These are phyloP conservation scores for Strongylocentrotus purpuratus DNA, from an alignment of 35 echinoderm and acorn worm species.

Conservation along the genomic window DNA sequence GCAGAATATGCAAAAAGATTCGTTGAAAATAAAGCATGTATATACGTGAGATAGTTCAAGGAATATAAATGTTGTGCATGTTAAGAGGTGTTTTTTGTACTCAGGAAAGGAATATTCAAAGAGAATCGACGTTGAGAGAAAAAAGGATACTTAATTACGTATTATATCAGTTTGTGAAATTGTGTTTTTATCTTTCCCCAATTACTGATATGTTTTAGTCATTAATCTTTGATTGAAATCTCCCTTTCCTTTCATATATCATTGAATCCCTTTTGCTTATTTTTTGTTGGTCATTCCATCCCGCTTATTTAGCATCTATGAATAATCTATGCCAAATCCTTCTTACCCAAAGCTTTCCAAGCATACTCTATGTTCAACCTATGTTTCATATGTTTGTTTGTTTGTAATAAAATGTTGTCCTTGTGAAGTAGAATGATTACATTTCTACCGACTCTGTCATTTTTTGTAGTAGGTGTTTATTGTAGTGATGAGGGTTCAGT, in stretches of 20 bases:
- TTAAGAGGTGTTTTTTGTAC: slow-evolving; percentile 37
- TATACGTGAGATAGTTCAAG: background rate
- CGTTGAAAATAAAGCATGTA: background rate
- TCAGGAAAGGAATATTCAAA: slow-evolving; percentile 16
- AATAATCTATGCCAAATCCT: slow-evolving; percentile 4
- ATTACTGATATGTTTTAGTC: background rate
- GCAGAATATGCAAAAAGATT: background rate
- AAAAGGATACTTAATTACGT: background rate
- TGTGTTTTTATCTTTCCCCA: background rate
- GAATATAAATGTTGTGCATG: slow-evolving; percentile 32
- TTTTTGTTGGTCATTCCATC: background rate
- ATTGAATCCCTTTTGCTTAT: background rate
- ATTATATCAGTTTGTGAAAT: background rate
- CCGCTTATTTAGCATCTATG: background rate
- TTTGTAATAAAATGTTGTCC: slow-evolving; percentile 46
- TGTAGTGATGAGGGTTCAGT: too few species aligned
- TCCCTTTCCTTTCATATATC: background rate
- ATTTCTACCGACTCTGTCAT: background rate
- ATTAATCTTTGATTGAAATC: background rate
- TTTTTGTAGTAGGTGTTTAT: background rate
- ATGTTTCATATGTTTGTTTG: slow-evolving; percentile 31
- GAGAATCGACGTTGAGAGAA: slow-evolving; percentile 18
- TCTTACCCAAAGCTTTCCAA: background rate
- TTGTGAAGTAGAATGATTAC: slow-evolving; percentile 29
- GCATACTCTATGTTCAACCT: slow-evolving; percentile 2